phyloP scores from a whole-genome alignment of 2,113 vertebrate species.

The Pyrgilauda ruficollis region DNA sequence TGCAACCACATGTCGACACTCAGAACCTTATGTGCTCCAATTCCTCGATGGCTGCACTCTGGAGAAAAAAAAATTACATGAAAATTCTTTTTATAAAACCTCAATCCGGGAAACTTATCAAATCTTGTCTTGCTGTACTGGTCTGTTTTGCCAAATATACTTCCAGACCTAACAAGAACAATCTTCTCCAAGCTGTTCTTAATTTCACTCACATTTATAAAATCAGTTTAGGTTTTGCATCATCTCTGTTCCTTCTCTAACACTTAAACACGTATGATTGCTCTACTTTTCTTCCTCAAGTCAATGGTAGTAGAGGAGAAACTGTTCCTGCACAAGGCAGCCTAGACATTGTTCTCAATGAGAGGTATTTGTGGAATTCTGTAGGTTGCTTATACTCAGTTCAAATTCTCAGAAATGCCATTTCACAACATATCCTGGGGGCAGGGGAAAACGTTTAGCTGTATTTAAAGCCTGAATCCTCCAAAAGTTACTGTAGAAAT shows the following conservation, averaged over 20 bases:
- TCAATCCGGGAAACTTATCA: neutral
- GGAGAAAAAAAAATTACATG: neutral
- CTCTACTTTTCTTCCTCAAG: neutral
- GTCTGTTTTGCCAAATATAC: constrained; percentile 1
- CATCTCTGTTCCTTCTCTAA: neutral
- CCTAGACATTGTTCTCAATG: neutral
- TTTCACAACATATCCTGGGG: constrained; percentile 7
- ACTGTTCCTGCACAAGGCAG: neutral
- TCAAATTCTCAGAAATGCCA: constrained; percentile 6
- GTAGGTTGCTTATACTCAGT: constrained; percentile 44
- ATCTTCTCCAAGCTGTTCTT: constrained; percentile 6
- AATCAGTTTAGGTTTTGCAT: neutral
- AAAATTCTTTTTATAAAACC: constrained; percentile 4
- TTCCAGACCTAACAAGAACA: constrained; percentile 17
- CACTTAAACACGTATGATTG: neutral
- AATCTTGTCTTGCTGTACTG: neutral
- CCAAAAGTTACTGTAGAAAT: neutral
- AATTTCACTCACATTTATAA: constrained; percentile 29
- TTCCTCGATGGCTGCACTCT: neutral
- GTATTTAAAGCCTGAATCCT: neutral
- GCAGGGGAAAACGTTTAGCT: neutral
- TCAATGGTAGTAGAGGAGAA: neutral
- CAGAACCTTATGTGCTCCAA: neutral
- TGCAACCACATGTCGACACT: neutral
- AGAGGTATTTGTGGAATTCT: constrained; percentile 55